These are phyloP conservation scores for Melieria omissa DNA, from an alignment of 2,888 invertebrate genomes.

Conservation along the genomic window DNA sequence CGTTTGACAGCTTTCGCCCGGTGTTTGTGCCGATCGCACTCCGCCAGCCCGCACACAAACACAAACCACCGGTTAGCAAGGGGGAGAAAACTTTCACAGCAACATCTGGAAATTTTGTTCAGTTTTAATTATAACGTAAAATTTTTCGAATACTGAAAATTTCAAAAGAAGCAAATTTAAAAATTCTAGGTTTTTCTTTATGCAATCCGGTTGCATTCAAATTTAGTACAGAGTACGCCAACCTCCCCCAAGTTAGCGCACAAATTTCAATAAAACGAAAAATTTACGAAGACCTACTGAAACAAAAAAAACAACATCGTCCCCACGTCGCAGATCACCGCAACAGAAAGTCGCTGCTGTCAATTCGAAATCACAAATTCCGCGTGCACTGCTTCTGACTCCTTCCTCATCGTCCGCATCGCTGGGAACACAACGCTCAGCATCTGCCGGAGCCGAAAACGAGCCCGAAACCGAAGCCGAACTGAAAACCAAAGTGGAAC, in stretches of 20 bases:
- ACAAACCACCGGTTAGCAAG: slow-evolving; percentile 26
- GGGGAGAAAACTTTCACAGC: slow-evolving; percentile 22
- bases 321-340: background rate
- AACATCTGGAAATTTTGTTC: slow-evolving; percentile 33
- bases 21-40: background rate
- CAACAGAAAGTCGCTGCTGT: slow-evolving; percentile 19
- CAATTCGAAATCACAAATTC: slow-evolving; percentile 40
- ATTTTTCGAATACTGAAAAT: slow-evolving; percentile 42
- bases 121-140: slow-evolving; percentile 36
- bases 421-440: slow-evolving; percentile 41
- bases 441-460: background rate
- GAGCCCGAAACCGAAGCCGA: background rate
- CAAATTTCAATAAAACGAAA: no score
- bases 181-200: slow-evolving; percentile 36
- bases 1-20: background rate
- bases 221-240: slow-evolving; percentile 26
- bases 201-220: slow-evolving; percentile 37
- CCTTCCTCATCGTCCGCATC: slow-evolving; percentile 54
- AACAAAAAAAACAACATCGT: background rate
- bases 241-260: slow-evolving; percentile 6
- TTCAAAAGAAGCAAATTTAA: slow-evolving; percentile 36
- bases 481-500: slow-evolving; percentile 1
- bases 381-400: slow-evolving; percentile 45
- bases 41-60: slow-evolving; percentile 2
- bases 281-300: no score